Conservation (phyloP, 2,113 vertebrate species). For the Ciconia maguari region DNA sequence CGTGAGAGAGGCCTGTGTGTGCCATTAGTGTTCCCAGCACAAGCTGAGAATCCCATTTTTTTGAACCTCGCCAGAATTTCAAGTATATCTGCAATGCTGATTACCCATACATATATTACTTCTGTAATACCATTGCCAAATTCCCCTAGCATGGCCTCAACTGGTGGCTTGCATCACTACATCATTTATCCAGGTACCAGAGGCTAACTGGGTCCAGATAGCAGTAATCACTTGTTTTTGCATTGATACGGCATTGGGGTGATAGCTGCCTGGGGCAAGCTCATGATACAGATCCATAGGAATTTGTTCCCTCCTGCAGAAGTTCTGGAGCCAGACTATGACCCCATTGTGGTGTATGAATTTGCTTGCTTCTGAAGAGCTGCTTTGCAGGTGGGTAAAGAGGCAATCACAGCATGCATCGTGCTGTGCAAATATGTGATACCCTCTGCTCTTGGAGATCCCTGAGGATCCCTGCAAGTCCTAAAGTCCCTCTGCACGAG, state of each 20-base stretch:
- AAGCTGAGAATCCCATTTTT: not conserved
- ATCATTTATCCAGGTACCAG: not conserved
- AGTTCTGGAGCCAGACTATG: fast-evolving
- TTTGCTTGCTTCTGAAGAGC: not conserved
- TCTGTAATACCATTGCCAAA: not conserved
- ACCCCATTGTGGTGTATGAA: not conserved
- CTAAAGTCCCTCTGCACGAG: not conserved
- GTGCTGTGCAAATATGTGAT: not conserved
- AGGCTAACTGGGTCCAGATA: not conserved
- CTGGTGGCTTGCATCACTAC: not conserved
- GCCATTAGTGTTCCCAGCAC: not conserved
- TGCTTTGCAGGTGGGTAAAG: not conserved
- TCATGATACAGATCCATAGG: not conserved
- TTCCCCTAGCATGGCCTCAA: not conserved
- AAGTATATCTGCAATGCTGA: not conserved
- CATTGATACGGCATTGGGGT: not conserved
- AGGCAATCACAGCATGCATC: not conserved
- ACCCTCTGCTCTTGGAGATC: not conserved
- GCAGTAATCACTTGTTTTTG: not conserved
- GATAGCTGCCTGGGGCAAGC: not conserved
- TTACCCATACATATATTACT: not conserved
- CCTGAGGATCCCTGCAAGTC: not conserved
- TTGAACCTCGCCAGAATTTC: not conserved
- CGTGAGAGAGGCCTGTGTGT: fast-evolving
- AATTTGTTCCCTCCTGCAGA: not conserved